Evolutionary conservation across 2,113 vertebrate species (phyloP), one percentile per base, ranked within the genome.

Genomic region (Sapajus apella): DNA sequence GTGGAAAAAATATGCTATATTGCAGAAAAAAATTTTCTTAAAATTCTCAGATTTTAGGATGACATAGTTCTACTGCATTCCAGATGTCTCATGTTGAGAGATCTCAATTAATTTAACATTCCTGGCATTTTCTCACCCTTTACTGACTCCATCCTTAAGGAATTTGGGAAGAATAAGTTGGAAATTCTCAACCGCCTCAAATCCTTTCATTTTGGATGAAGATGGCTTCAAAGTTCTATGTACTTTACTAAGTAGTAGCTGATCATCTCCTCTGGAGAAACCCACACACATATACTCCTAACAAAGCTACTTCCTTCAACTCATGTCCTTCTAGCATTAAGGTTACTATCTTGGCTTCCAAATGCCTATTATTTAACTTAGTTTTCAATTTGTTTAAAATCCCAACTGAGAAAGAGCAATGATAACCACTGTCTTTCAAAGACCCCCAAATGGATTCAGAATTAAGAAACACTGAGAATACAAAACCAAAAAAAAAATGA

Each of bases 371-470:
- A 76, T n/a, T 43, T 87, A 90, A 50, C 55, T 52, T 72, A 43
- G 55, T 84, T 96, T 43, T 86, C 35, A 50, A 37, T 92, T 72
- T 76, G 7, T 75, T 64, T 75, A 76, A 30, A 97, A 47, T 80
- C 5, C 52, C 95, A 92, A 40, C 8, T 87, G 40, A 84, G 12
- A 64, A 79, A 82, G 17, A 70, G n/a, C 5, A 64, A 8, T 96
- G 25, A 12, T 35, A 77, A 72, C 56, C 25, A 50, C 4, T n/a
- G 50, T 79, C 25, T 30, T 2, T 95, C n/a, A 50, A 68, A 68
- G 12, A 25, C 18, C 14, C 8, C 17, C 7, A 25, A 89, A 91
- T 21, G 61, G 8, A 0, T 85, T 72, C 18, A 81, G 45, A 56
- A 23, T 55, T 85, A 83, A 91, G 32, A 13, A 85, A 70, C 4